These are phyloP conservation scores for Sipha maydis DNA, from an alignment of 2,888 invertebrate genomes.

Conservation along the genomic window DNA sequence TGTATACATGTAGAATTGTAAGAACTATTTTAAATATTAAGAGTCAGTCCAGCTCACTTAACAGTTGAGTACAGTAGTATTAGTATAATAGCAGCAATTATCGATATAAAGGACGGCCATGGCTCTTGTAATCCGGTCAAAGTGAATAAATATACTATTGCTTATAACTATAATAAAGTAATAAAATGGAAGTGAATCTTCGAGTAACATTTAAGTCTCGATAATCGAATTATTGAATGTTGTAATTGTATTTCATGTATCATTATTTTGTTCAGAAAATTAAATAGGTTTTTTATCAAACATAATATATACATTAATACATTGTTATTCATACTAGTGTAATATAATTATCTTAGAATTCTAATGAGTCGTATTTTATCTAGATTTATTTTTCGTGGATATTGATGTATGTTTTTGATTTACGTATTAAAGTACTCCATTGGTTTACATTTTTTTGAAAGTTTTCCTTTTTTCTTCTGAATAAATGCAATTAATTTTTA, in stretches of 20 bases:
- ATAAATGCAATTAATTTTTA: too few species aligned
- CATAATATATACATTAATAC: background rate
- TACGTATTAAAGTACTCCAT: background rate
- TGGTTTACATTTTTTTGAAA: too few species aligned
- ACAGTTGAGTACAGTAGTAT: background rate
- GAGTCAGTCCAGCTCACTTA: background rate
- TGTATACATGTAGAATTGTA: background rate
- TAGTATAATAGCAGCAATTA: background rate
- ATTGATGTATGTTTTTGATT: background rate
- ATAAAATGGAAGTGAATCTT: background rate
- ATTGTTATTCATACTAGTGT: background rate
- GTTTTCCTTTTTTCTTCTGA: too few species aligned
- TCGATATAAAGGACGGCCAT: background rate
- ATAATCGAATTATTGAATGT: background rate
- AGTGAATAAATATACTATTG: background rate
- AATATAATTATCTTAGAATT: background rate
- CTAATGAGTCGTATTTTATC: background rate
- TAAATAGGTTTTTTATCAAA: background rate
- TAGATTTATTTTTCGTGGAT: background rate
- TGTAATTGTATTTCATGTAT: background rate
- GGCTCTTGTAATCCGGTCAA: background rate
- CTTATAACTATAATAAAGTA: background rate
- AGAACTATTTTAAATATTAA: background rate
- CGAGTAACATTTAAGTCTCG: background rate
- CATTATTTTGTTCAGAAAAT: background rate